Evolutionary conservation across 2,888 invertebrate species (phyloP), one percentile per base, ranked within the genome.

Genomic region (Scaeva pyrastri): DNA sequence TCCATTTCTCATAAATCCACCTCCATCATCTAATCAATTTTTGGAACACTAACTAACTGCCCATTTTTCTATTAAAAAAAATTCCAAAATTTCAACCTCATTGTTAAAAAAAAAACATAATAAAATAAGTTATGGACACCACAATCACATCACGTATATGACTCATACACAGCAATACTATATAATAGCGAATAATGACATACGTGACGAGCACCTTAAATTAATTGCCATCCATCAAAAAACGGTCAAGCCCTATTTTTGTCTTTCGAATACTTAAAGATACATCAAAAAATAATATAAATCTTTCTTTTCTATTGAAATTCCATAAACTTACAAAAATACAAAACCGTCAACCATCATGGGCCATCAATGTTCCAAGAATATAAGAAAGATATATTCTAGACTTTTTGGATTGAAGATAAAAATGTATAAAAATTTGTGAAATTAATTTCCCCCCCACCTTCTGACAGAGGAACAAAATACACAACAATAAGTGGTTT

Each of bases 161-260:
- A 86, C 45, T 86, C 85, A 86, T 81, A 48, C 81, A 26, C 81
- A 26, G 73, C 56, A 73, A 86, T 86, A n/a, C n/a, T n/a, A n/a
- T n/a, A 81, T 77, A 68, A 68, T 68, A 81, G 85, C 85, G 68
- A 86, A 86, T 86, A 86, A 86, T 81, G 85, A 86, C 85, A 77
- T 73, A 81, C 85, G 81, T 86, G 85, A 86, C 85, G 76, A 73
- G 76, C 55, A 81, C 77, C 77, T 81, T 43, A 86, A 81, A 73
- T 81, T 86, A 60, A 86, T 77, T 74, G 73, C 81, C 81, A 74
- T 77, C 81, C 85, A 86, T 86, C 85, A 86, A 55, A 16, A 45
- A 71, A 58, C 19, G 84, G 75, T 75, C 84, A 80, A 76, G 64
- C 66, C 45, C 70, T 75, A 6, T 31, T 39, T 19, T 19, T 21